Percentiles rank a stretch among this genome's conserved stretches.
Evolutionary conservation across 2,888 invertebrate species (phyloP).

Genomic region (Heteropelma amictum): DNA sequence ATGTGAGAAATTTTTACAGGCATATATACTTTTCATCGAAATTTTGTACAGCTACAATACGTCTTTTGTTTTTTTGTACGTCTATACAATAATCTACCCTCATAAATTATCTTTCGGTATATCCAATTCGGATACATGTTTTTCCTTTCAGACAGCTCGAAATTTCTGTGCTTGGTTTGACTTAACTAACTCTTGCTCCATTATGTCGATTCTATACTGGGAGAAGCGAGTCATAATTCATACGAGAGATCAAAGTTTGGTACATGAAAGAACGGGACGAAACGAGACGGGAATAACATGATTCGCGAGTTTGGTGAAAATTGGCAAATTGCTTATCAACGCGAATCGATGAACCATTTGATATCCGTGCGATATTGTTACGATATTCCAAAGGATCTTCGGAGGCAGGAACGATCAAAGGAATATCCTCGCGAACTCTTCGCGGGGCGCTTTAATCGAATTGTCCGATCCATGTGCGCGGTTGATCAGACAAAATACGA

Average conservation of each 20-base stretch:
- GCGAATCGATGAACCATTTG: conserved; percentile 66
- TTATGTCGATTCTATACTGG: conserved; percentile 24
- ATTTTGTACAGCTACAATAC: no score
- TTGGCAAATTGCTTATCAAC: conserved; percentile 69
- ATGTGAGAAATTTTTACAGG: no score
- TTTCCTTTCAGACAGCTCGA: background rate
- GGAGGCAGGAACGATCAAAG: conserved; percentile 51
- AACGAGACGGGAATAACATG: background rate
- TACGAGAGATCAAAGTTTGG: conserved; percentile 2
- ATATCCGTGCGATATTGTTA: conserved; percentile 65
- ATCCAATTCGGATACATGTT: conserved; percentile 18
- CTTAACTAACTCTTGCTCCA: conserved; percentile 31
- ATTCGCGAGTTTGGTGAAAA: conserved; percentile 54
- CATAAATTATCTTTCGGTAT: no score
- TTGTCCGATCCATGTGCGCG: conserved; percentile 50
- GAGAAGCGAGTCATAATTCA: conserved; percentile 11
- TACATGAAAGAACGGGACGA: background rate
- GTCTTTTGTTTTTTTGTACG: no score
- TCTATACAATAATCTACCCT: no score
- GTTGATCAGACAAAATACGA: conserved; percentile 52
- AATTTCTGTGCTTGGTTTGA: conserved; percentile 30
- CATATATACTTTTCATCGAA: no score
- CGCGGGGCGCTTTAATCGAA: conserved; percentile 45
- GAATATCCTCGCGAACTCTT: conserved; percentile 57
- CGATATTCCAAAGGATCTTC: conserved; percentile 38